phyloP scores from a whole-genome alignment of 2,113 vertebrate genomes.

The Indicator indicator region DNA sequence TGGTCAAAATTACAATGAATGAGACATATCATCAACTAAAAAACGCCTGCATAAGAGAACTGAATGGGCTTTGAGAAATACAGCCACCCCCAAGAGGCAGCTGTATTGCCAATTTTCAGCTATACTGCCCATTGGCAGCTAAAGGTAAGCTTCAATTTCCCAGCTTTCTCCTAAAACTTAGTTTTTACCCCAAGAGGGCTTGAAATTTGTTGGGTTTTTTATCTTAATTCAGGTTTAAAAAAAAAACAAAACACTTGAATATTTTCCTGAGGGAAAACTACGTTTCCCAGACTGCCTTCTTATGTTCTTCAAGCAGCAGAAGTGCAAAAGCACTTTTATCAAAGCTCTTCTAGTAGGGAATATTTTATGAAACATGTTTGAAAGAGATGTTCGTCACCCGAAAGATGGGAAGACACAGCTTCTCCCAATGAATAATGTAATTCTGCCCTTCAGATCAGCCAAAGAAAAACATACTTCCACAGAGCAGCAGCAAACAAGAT shows the following conservation, averaged over 20 bases:
- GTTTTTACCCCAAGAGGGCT: neutral
- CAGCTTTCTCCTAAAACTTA: neutral
- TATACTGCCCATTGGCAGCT: neutral
- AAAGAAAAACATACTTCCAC: neutral
- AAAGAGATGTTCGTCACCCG: neutral
- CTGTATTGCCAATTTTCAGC: neutral
- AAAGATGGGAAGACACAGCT: neutral
- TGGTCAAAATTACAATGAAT: neutral
- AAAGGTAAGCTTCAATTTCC: neutral
- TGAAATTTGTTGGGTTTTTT: neutral
- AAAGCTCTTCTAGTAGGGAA: neutral
- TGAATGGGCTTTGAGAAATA: neutral
- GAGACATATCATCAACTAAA: neutral
- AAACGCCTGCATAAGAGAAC: neutral
- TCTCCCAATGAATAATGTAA: neutral
- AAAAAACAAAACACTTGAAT: neutral
- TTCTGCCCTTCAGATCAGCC: neutral
- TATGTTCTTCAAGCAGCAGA: neutral
- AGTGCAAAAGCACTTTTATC: neutral
- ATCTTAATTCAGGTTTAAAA: neutral
- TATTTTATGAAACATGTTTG: neutral
- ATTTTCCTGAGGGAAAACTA: neutral
- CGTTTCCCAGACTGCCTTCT: neutral
- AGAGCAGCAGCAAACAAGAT: neutral
- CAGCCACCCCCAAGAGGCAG: neutral